phyloP scores from a whole-genome alignment of 2,113 vertebrate genomes.

The Elephas maximus region DNA sequence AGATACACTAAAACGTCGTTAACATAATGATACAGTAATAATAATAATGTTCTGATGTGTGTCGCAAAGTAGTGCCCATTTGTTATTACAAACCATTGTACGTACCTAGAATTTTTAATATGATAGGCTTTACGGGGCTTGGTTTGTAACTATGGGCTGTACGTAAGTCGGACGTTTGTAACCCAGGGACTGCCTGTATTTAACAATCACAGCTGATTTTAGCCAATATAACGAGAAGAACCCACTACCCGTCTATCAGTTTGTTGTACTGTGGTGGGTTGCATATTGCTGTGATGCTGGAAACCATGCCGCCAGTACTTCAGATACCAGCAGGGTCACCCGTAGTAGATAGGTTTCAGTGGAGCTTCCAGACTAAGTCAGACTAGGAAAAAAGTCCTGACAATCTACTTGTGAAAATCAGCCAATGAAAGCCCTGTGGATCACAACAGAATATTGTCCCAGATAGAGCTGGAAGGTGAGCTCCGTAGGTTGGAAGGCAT shows the following conservation, averaged over 20 bases:
- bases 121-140: no score
- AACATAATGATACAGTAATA: no score
- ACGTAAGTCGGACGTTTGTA: no score
- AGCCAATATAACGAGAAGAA: neutral
- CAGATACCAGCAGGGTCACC: neutral
- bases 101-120: no score
- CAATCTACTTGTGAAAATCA: neutral
- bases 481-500: neutral
- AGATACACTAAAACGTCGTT: no score
- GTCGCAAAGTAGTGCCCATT: no score
- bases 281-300: neutral
- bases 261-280: neutral
- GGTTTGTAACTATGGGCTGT: no score
- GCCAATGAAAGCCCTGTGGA: neutral
- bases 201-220: neutral
- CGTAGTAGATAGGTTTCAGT: neutral
- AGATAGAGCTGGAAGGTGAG: neutral
- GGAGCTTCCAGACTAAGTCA: neutral
- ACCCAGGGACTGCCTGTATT: neutral
- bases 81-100: no score
- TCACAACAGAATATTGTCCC: neutral
- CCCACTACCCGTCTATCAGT: neutral
- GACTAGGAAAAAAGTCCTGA: neutral
- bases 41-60: no score
- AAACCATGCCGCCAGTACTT: no score